Evolutionary conservation across 2,888 invertebrate species (phyloP).

Genomic region (Heliconius hortense): DNA sequence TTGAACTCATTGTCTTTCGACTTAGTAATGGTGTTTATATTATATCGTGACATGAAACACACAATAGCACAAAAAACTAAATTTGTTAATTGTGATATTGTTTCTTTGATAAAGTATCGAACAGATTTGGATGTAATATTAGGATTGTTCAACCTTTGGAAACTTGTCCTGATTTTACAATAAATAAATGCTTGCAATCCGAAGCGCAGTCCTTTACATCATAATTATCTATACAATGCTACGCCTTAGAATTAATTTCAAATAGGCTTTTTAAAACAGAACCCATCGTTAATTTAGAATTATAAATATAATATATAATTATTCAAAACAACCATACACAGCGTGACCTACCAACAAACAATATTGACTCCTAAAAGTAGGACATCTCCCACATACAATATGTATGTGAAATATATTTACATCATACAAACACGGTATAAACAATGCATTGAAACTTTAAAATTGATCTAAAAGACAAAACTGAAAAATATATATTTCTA

Average conservation of each 20-base stretch:
- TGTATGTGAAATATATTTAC: no score
- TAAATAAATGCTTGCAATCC: not conserved
- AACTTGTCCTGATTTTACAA: not conserved
- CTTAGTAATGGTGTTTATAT: not conserved
- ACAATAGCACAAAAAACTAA: no score
- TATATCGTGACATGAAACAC: not conserved
- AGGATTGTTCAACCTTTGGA: not conserved
- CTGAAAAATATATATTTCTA: no score
- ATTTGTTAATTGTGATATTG: no score
- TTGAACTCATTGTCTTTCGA: not conserved
- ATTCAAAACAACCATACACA: not conserved
- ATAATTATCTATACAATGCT: no score
- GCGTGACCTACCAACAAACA: not conserved
- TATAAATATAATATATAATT: not conserved
- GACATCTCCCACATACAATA: not conserved
- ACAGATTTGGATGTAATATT: not conserved
- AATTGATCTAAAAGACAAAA: no score
- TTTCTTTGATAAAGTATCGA: not conserved
- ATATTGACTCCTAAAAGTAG: not conserved
- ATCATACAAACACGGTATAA: no score
- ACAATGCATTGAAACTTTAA: no score
- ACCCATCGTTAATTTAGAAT: not conserved
- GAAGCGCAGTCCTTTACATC: not conserved
- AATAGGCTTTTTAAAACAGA: not conserved
- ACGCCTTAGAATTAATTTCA: not conserved